Base-by-base conservation (phyloP, 2,797 vertebrate species). In the Tapirus indicus region DNA sequence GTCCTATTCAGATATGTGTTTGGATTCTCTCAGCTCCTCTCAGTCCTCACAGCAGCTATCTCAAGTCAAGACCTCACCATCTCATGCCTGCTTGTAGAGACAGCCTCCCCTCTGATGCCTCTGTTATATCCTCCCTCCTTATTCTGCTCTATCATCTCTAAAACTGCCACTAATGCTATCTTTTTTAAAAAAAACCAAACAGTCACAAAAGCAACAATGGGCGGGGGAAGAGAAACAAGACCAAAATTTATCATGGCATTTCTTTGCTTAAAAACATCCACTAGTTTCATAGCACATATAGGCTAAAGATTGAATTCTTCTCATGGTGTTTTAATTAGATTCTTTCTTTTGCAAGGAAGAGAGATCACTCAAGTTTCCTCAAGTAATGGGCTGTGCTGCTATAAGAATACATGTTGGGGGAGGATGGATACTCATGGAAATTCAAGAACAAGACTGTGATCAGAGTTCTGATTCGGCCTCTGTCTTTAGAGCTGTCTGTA, bases 251-350 rank as follows among this genome's bases (percentile, higher is more conserved):
- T 1, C 9, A 13, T 27, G 66, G 3, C 27, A 49, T 62, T 82
- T 87, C 25, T 92, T 62, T 94, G 23, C 78, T 84, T 87, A 54
- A 88, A 89, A 79, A 35, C 27, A 86, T 64, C 21, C 44, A 69
- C 17, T 68, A 8, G 3, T 47, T 84, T 79, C 64, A 62, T 5
- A 56, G 16, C 21, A 66, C 20, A 29, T 77, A 4, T 21, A 66
- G 54, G 47, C 49, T 74, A 18, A 90, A 52, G n/a, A 66, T 21
- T 29, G 18, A 60, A 74, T 85, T 93, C 44, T 93, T 44, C 56
- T 5, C 1, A 6, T 52, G 3, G 4, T 49, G 27, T 66, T 95
- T 87, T 96, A 80, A 86, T 77, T 83, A 38, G 5, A 49, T 32
- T 77, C 7, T 79, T 49, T 29, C 7, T 64, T 87, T 66, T 75